Evolutionary conservation across 2,797 vertebrate genomes (phyloP).

Genomic region (Odontamblyopus rebecca): DNA sequence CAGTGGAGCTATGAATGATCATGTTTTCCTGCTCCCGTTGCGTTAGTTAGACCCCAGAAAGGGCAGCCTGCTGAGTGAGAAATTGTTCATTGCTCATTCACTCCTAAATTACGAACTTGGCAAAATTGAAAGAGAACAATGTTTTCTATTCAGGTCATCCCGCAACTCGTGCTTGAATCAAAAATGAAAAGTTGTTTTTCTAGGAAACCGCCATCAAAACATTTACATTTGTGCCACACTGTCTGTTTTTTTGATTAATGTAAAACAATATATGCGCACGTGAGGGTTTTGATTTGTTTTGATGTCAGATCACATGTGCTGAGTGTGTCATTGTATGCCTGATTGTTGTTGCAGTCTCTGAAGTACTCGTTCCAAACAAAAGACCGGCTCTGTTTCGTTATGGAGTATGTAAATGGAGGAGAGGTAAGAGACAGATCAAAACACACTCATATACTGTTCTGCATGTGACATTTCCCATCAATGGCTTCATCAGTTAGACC

Average conservation of each 20-base stretch:
- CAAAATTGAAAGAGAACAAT: constrained; percentile 16
- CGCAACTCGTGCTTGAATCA: not conserved
- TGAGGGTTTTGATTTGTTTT: constrained; percentile 6
- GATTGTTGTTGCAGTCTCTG: constrained; percentile 88
- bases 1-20: constrained; percentile 39
- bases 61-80: constrained; percentile 22
- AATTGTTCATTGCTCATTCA: constrained; percentile 23
- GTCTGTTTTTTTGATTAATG: not conserved
- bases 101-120: constrained; percentile 6
- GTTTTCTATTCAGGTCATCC: constrained; percentile 7
- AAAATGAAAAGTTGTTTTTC: not conserved
- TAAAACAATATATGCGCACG: not conserved
- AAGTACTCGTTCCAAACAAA: constrained; percentile 99
- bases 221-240: not conserved
- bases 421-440: constrained; percentile 81
- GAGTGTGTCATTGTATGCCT: constrained; percentile 25
- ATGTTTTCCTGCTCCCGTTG: constrained; percentile 35
- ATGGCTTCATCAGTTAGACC: constrained; percentile 49
- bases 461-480: constrained; percentile 35
- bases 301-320: constrained; percentile 20
- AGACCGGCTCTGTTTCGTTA: constrained; percentile 97
- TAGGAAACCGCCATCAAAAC: not conserved
- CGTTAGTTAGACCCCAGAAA: constrained; percentile 29
- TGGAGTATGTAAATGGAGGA: constrained; percentile 98
- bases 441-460: not conserved